A percentile compares a stretch with the other conserved stretches of the same genome.
These are phyloP conservation scores for Megaceryle torquata DNA, from an alignment of 2,113 vertebrate genomes.

Conservation along the genomic window DNA sequence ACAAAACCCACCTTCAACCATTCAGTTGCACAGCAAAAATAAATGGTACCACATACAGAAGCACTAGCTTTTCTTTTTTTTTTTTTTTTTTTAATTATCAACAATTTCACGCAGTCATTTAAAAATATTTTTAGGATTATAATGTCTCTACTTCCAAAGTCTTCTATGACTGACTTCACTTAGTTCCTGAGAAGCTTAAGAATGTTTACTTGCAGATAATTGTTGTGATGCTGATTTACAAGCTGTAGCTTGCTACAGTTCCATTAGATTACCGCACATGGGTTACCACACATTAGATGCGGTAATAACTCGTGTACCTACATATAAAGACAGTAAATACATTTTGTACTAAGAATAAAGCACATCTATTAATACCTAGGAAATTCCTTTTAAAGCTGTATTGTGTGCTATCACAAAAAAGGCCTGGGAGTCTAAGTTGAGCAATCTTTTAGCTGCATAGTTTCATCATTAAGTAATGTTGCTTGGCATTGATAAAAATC, in stretches of 20 bases:
- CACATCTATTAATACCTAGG: background rate
- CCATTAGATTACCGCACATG: background rate
- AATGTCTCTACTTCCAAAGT: background rate
- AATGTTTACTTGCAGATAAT: background rate
- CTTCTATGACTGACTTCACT: background rate
- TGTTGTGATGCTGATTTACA: background rate
- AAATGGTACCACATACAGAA: background rate
- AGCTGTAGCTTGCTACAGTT: background rate
- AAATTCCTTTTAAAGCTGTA: background rate
- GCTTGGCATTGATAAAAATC: background rate
- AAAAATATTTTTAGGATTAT: background rate
- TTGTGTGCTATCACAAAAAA: background rate
- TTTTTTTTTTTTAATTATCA: background rate
- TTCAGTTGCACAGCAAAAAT: slow-evolving; percentile 29
- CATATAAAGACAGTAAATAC: background rate
- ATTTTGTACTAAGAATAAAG: background rate
- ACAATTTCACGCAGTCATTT: slow-evolving; percentile 4
- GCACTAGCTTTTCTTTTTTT: background rate
- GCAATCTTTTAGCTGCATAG: background rate
- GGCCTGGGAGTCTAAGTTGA: background rate
- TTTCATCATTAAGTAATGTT: background rate
- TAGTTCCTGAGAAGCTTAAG: background rate
- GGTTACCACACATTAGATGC: background rate
- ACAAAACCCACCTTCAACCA: background rate
- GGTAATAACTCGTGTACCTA: background rate